These are phyloP conservation scores for Mustela lutreola DNA, from an alignment of 2,113 vertebrate genomes.

Conservation along the genomic window DNA sequence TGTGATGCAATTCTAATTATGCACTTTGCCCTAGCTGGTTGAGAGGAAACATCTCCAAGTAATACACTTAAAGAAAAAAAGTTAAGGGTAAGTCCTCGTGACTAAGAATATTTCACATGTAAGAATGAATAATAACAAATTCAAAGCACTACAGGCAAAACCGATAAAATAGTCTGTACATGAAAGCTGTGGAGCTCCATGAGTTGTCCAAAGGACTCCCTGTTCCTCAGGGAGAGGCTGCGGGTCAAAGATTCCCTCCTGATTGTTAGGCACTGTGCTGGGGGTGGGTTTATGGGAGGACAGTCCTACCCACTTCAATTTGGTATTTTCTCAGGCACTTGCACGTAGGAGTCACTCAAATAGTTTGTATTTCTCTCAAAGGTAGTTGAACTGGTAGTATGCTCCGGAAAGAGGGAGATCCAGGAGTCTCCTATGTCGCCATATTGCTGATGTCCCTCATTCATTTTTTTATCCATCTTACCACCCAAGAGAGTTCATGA, in stretches of 20 bases:
- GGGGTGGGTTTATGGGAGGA: neutral
- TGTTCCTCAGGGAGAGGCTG: neutral
- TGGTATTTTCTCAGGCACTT: neutral
- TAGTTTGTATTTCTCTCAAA: neutral
- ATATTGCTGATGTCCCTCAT: neutral
- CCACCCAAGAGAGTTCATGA: neutral
- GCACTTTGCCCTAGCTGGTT: slow-evolving; percentile 40
- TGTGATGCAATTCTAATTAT: slow-evolving; percentile 49
- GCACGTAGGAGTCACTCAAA: neutral
- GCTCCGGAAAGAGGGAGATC: neutral
- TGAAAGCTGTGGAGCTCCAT: neutral
- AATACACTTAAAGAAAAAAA: slow-evolving; percentile 60
- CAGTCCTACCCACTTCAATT: neutral
- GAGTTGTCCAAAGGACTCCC: neutral
- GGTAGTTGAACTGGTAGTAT: neutral
- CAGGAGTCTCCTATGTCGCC: neutral
- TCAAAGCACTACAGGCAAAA: neutral
- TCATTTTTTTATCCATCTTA: neutral
- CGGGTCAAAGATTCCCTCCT: neutral
- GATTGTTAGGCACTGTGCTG: neutral
- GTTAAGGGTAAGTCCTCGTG: slow-evolving; percentile 19
- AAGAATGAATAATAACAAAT: slow-evolving; percentile 38
- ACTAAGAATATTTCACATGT: slow-evolving; percentile 61
- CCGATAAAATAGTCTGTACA: neutral
- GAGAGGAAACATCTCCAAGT: neutral